Base-by-base conservation (phyloP, 2,113 vertebrate genomes). In the Mustelus asterias region DNA sequence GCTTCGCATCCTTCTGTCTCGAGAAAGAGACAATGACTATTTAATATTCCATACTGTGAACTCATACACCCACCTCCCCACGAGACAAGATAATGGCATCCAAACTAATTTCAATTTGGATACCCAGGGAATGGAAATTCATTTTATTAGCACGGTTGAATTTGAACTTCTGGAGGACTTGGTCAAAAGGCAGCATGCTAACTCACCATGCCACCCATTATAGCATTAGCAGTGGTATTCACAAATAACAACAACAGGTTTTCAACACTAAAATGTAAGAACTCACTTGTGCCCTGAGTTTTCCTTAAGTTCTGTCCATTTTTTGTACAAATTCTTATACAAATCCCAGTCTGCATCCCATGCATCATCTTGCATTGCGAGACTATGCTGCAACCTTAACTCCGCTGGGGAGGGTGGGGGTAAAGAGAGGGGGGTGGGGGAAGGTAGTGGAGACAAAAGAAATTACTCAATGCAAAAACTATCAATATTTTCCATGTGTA, bases 271-370 rank as follows among this genome's bases (percentile, higher is more conserved):
- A 76, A 95, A 95, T 54, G 41, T 72, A 58, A 90, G 7, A 76
- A 97, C 98, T 97, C 95, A 99, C 99, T 97, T 98, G 95, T 98
- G 97, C 96, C 98, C 98, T 29, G 98, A 98, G 65, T 96, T 98
- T 69, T 99, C 98, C 96, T 97, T 98, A 96, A 99, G 97, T 96
- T 98, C 98, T 96, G 96, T 97, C 99, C 99, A 99, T 85, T 98
- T 98, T 96, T 96, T 98, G 96, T 99, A 98, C 14, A 99, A 98
- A 96, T 97, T 98, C 96, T 99, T 98, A 97, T 99, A 98, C 67
- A 99, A 97, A 96, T 99, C 99, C 96, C 99, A 99, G 96, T 99
- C 99, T 1, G 98, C 96, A 96, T 99, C 99, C 99, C 99, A 99
- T 0, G 97, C 96, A 88, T 99, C 98, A 96, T 99, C 99, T 96